Conservation (phyloP, 2,888 invertebrate species). For the Holacanthella duospinosa region DNA sequence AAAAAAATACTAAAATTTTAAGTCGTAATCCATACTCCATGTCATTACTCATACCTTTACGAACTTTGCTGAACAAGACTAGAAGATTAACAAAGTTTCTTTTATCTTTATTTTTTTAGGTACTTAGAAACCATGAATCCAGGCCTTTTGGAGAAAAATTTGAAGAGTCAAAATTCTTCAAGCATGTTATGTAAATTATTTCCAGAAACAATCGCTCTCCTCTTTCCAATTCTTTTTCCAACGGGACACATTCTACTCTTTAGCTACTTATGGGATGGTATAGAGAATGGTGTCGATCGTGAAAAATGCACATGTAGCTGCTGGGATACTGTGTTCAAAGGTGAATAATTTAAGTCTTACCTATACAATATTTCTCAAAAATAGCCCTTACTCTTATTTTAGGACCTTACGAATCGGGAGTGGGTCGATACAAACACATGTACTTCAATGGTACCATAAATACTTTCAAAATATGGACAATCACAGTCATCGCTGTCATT, state of each 20-base stretch:
- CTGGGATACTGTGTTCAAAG: conserved; percentile 68
- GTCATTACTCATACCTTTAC: too few species aligned
- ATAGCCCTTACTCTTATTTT: conserved; percentile 1
- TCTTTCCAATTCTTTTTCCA: conserved; percentile 46
- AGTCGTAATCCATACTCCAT: too few species aligned
- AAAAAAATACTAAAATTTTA: too few species aligned
- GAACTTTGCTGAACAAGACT: too few species aligned
- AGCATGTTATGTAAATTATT: too few species aligned
- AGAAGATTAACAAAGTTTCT: too few species aligned
- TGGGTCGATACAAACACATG: conserved; percentile 58
- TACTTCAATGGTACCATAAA: conserved; percentile 59
- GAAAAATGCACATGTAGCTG: conserved; percentile 59
- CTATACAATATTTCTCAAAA: background rate
- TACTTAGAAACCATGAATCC: too few species aligned
- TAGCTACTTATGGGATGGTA: conserved; percentile 58
- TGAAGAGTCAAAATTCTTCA: too few species aligned
- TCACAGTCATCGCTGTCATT: conserved; percentile 51
- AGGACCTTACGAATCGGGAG: conserved; percentile 59
- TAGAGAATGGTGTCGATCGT: conserved; percentile 54
- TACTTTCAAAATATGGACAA: conserved; percentile 55
- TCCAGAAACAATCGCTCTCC: too few species aligned
- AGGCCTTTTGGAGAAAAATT: too few species aligned
- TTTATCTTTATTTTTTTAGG: too few species aligned
- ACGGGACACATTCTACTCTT: conserved; percentile 53
- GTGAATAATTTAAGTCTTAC: conserved; percentile 41